These are phyloP conservation scores for Tipula lateralis DNA, from an alignment of 2,888 invertebrate species.

Conservation along the genomic window DNA sequence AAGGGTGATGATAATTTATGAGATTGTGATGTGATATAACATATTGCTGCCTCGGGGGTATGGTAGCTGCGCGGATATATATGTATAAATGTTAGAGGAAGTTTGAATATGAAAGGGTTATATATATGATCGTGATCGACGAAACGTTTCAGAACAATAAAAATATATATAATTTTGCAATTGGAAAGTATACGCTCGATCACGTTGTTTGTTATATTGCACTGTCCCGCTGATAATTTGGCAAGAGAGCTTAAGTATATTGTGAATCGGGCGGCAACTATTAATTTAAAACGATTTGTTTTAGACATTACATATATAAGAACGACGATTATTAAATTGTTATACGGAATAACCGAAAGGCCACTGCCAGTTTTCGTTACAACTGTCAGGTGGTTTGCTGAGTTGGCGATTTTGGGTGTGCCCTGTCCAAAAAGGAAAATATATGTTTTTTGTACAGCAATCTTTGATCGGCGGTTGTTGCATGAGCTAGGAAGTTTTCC, in stretches of 20 bases:
- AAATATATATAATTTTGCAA: not conserved
- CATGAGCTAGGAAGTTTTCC: too few relatives aligned
- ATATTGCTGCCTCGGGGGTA: not conserved
- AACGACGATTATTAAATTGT: too few relatives aligned
- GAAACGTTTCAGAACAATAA: not conserved
- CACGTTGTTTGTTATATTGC: not conserved
- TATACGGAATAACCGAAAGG: too few relatives aligned
- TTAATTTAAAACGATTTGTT: too few relatives aligned
- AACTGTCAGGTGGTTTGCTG: too few relatives aligned
- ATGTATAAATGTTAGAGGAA: not conserved
- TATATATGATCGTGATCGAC: not conserved
- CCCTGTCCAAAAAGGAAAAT: too few relatives aligned
- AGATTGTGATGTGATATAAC: conserved; percentile 1
- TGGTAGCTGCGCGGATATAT: not conserved
- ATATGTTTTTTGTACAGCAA: too few relatives aligned
- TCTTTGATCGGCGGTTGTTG: too few relatives aligned
- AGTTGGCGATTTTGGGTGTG: too few relatives aligned
- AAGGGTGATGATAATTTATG: not conserved
- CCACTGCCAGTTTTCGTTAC: too few relatives aligned
- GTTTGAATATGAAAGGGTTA: not conserved
- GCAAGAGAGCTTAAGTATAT: not conserved
- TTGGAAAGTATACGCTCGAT: not conserved
- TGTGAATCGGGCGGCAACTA: not conserved
- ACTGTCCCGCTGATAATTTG: not conserved
- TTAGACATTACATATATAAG: too few relatives aligned